Evolutionary conservation across 2,888 invertebrate species (phyloP).

Genomic region (Pandemis heparana): DNA sequence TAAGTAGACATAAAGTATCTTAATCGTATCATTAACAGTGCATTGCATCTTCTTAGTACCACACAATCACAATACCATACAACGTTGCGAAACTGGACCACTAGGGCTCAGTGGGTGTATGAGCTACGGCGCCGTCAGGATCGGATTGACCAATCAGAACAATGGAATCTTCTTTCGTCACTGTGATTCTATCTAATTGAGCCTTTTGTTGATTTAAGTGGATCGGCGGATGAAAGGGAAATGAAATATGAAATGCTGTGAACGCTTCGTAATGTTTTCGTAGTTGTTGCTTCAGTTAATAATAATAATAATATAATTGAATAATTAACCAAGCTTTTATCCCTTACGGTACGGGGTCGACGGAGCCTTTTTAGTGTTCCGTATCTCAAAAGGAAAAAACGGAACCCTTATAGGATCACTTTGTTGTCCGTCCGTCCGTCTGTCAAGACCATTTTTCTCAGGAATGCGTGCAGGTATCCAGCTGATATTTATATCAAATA

Average conservation of each 20-base stretch:
- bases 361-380: too few species aligned
- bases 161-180: constrained; percentile 33
- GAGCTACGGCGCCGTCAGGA: constrained; percentile 16
- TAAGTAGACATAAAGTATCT: neutral
- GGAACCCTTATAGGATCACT: too few species aligned
- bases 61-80: neutral
- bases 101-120: constrained; percentile 13
- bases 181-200: constrained; percentile 27
- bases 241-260: constrained; percentile 13
- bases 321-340: too few species aligned
- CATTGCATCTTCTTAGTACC: constrained; percentile 8
- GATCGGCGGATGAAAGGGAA: constrained; percentile 34
- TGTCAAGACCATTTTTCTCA: too few species aligned
- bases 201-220: constrained; percentile 37
- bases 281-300: too few species aligned
- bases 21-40: constrained; percentile 2
- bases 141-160: constrained; percentile 35
- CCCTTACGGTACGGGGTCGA: too few species aligned
- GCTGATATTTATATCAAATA: too few species aligned
- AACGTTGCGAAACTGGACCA: constrained; percentile 6
- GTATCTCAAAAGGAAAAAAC: too few species aligned
- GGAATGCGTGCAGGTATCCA: too few species aligned
- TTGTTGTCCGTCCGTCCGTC: too few species aligned
- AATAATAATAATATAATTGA: too few species aligned
- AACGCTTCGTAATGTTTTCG: neutral